phyloP scores from a whole-genome alignment of 2,797 vertebrate genomes.

The Acropternis orthonyx region DNA sequence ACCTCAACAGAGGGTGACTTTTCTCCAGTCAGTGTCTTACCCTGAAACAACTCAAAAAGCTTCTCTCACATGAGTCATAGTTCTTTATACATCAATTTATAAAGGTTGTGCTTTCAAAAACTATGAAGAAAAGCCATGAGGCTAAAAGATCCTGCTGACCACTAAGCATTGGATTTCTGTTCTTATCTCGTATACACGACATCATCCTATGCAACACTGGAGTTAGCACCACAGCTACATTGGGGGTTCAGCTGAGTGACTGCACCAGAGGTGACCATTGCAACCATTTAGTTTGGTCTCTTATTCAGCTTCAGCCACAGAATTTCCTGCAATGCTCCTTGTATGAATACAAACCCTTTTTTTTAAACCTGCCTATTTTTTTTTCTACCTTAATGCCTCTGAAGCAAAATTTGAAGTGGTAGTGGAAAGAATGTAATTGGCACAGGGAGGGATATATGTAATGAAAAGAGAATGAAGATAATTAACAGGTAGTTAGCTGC shows the following conservation, averaged over 20 bases:
- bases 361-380: not conserved
- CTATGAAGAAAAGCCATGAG: not conserved
- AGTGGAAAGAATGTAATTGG: not conserved
- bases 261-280: not conserved
- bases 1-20: not conserved
- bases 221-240: not conserved
- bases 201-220: rapidly evolving
- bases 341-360: not conserved
- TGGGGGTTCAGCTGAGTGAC: not conserved
- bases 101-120: not conserved
- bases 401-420: not conserved
- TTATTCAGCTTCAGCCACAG: not conserved
- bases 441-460: rapidly evolving
- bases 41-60: not conserved
- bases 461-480: not conserved
- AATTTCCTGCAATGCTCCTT: not conserved
- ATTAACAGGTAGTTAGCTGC: not conserved
- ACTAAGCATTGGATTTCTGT: not conserved
- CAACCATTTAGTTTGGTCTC: not conserved
- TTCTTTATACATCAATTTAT: not conserved
- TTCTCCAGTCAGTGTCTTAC: not conserved
- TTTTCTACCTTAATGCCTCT: not conserved
- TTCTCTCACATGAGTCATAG: not conserved
- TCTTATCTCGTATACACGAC: not conserved
- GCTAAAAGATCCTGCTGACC: not conserved